A percentile compares a stretch with the other conserved stretches of the same genome.
These are phyloP conservation scores for Carterocephalus palaemon DNA, from an alignment of 2,888 invertebrate species.

Conservation along the genomic window DNA sequence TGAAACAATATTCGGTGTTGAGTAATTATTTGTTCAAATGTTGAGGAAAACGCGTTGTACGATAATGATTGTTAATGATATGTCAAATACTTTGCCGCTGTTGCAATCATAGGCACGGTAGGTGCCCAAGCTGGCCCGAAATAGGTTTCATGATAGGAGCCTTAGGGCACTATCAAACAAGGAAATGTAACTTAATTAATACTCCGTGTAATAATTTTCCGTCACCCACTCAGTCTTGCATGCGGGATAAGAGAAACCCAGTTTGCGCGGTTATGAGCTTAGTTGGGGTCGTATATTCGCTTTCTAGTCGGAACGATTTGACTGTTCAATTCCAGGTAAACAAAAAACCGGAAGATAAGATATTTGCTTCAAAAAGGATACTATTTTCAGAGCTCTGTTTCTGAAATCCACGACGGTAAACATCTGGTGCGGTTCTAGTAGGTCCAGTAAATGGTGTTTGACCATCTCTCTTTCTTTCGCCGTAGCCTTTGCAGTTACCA, in stretches of 20 bases:
- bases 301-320: too few species aligned
- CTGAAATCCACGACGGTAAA: conserved; percentile 93
- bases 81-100: neutral
- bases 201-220: too few species aligned
- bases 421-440: conserved; percentile 87
- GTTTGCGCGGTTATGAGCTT: too few species aligned
- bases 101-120: neutral
- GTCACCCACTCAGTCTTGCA: too few species aligned
- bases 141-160: too few species aligned
- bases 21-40: conserved; percentile 1
- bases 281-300: too few species aligned
- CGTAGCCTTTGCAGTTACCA: conserved; percentile 96
- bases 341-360: too few species aligned
- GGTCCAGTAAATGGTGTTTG: conserved; percentile 93
- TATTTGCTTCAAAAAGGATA: conserved; percentile 82
- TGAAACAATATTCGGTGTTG: conserved; percentile 18
- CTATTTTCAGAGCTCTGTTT: conserved; percentile 87
- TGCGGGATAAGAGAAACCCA: too few species aligned
- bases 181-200: too few species aligned
- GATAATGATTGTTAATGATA: neutral
- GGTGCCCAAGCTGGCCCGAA: too few species aligned
- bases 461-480: conserved; percentile 84
- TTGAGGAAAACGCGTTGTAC: neutral
- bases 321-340: too few species aligned
- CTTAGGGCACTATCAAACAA: too few species aligned